Evolutionary conservation across 2,113 vertebrate genomes (phyloP).

Genomic region (Dasyurus viverrinus): DNA sequence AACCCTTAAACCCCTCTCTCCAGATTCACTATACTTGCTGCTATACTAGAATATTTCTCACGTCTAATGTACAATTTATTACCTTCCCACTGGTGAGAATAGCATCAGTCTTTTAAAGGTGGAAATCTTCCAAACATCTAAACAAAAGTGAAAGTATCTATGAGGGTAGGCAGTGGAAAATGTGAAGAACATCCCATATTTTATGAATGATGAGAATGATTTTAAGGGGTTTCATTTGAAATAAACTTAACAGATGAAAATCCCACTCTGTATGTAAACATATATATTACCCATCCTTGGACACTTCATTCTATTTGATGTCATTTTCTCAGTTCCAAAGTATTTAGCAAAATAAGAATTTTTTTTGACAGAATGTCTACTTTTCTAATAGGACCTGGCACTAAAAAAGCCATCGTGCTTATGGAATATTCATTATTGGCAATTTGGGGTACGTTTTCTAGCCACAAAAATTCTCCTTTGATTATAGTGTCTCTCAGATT

Average conservation of each 20-base stretch:
- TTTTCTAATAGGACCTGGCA: conserved; percentile 63
- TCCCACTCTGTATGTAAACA: conserved; percentile 50
- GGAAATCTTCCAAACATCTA: conserved; percentile 62
- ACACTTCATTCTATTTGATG: conserved; percentile 51
- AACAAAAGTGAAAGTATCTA: conserved; percentile 63
- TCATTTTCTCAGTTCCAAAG: conserved; percentile 60
- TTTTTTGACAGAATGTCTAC: conserved; percentile 53
- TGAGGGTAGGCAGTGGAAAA: conserved; percentile 60
- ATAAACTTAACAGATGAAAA: conserved; percentile 41
- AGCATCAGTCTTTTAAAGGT: conserved; percentile 63
- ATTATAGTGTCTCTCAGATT: conserved; percentile 62
- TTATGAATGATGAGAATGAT: conserved; percentile 49
- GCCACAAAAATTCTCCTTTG: conserved; percentile 54
- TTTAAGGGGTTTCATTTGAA: conserved; percentile 50
- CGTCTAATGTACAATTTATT: conserved; percentile 48
- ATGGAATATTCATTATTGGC: conserved; percentile 74
- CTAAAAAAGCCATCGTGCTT: conserved; percentile 45
- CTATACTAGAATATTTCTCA: background rate
- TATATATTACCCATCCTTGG: background rate
- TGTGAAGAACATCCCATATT: conserved; percentile 46
- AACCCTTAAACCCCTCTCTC: background rate
- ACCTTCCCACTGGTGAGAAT: conserved; percentile 43
- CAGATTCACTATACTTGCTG: background rate
- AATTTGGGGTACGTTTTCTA: conserved; percentile 68
- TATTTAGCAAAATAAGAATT: conserved; percentile 69